Conservation (phyloP, 2,888 invertebrate species). For the Cephonodes hylas region DNA sequence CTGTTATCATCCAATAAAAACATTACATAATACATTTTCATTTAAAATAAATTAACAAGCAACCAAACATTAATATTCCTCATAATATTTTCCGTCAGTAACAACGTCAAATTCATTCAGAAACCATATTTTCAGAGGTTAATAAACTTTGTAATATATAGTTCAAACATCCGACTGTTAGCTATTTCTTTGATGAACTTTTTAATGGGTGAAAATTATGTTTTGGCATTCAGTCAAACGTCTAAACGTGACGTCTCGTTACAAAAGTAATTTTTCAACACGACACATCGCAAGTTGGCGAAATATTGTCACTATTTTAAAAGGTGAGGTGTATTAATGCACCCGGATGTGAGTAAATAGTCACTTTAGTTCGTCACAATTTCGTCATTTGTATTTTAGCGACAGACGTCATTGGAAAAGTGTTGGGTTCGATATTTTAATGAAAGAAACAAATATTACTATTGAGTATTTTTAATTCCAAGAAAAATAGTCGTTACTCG, state of each 20-base stretch:
- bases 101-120: background rate
- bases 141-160: constrained; percentile 28
- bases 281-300: constrained; percentile 3
- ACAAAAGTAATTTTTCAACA: constrained; percentile 34
- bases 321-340: background rate
- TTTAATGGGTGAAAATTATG: constrained; percentile 32
- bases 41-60: background rate
- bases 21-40: background rate
- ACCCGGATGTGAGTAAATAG: constrained; percentile 1
- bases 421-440: too few species aligned
- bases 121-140: constrained; percentile 26
- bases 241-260: constrained; percentile 23
- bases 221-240: constrained; percentile 48
- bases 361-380: background rate
- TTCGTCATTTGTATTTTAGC: background rate
- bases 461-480: too few species aligned
- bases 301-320: background rate
- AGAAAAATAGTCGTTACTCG: too few species aligned
- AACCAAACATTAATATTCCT: background rate
- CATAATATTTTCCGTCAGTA: background rate
- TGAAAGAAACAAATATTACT: too few species aligned
- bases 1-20: background rate
- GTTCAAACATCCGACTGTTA: constrained; percentile 25
- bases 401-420: background rate
- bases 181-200: constrained; percentile 32